phyloP scores from a whole-genome alignment of 2,113 vertebrate species.

The Stigmatopora argus region DNA sequence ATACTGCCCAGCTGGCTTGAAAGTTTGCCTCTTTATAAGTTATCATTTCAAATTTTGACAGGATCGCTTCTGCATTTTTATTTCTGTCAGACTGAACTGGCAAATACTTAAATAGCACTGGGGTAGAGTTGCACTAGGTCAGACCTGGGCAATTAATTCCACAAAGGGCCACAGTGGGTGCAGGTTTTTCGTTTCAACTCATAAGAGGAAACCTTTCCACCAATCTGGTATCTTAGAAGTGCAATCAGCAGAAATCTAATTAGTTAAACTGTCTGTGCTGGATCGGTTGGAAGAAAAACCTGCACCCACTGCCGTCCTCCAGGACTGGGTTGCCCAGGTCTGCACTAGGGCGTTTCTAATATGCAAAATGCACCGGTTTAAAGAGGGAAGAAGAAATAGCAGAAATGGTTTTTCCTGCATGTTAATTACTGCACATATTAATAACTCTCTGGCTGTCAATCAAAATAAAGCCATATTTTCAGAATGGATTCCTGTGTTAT shows the following conservation, averaged over 20 bases:
- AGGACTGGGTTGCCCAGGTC: too few relatives aligned
- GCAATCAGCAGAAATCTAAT: too few relatives aligned
- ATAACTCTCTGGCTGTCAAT: background rate
- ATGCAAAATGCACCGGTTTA: too few relatives aligned
- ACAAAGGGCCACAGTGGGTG: too few relatives aligned
- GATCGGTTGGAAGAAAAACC: too few relatives aligned
- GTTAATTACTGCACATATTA: background rate
- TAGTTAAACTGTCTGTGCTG: too few relatives aligned
- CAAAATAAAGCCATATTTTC: background rate
- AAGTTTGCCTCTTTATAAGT: constrained; percentile 8
- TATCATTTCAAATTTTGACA: constrained; percentile 21
- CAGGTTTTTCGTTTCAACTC: too few relatives aligned
- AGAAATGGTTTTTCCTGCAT: background rate
- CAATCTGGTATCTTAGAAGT: too few relatives aligned
- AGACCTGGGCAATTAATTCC: too few relatives aligned
- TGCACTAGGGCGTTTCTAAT: background rate
- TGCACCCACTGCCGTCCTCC: too few relatives aligned
- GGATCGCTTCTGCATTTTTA: background rate
- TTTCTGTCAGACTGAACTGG: background rate
- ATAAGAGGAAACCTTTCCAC: too few relatives aligned
- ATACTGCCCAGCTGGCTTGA: constrained; percentile 24
- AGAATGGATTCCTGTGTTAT: background rate
- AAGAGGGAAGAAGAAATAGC: background rate
- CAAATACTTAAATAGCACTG: background rate
- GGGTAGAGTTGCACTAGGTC: background rate